Evolutionary conservation across 2,113 vertebrate genomes (phyloP).

Genomic region (Picathartes gymnocephalus): DNA sequence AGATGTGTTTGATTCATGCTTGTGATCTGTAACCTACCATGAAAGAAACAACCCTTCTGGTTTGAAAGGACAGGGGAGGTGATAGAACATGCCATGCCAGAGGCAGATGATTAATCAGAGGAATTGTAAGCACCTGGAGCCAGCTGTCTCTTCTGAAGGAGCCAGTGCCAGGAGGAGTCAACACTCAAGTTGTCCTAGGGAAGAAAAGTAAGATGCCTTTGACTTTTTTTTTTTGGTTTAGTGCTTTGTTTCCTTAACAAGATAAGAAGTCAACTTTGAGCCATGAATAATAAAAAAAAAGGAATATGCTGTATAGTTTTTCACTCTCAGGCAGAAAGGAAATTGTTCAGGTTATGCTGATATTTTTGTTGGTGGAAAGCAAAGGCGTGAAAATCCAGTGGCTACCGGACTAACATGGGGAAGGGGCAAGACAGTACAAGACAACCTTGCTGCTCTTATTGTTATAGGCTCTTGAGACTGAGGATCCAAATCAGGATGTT

Average conservation of each 20-base stretch:
- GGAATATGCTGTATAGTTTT: not conserved
- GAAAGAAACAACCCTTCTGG: not conserved
- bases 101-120: not conserved
- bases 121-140: not conserved
- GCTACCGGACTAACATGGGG: too few relatives aligned
- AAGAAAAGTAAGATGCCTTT: not conserved
- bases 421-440: not conserved
- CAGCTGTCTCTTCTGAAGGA: not conserved
- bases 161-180: not conserved
- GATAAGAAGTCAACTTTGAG: not conserved
- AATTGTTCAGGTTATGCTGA: not conserved
- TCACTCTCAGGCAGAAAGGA: not conserved
- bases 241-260: not conserved
- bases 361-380: not conserved
- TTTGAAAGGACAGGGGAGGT: not conserved
- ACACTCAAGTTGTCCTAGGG: not conserved
- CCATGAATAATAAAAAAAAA: not conserved
- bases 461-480: not conserved
- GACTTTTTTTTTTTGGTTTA: not conserved
- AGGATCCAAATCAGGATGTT: not conserved
- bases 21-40: not conserved
- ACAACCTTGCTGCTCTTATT: not conserved
- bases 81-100: fast-evolving
- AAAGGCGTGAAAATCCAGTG: not conserved
- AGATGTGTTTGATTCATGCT: not conserved